Base-by-base conservation (phyloP, 2,113 vertebrate species). In the Cercocebus atys region DNA sequence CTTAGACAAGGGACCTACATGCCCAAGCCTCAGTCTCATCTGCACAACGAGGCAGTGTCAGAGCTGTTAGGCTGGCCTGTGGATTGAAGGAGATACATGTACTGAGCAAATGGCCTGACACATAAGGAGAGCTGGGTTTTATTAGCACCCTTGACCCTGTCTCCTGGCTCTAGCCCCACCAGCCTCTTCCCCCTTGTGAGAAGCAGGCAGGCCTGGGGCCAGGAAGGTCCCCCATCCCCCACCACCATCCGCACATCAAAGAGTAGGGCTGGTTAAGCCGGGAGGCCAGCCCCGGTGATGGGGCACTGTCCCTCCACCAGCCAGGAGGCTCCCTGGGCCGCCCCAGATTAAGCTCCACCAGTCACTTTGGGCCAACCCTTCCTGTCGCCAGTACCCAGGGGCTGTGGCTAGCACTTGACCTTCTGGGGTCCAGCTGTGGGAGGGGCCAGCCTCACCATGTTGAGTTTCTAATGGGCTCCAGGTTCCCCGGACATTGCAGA, bases 361-460 rank as follows among this genome's bases (percentile, higher is more conserved):
- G 20, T 10, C n/a, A 79, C 94, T 89, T 32, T 25, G 30, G 47
- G 73, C 83, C 25, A 55, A 80, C 35, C 18, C 94, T 97, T 97
- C 97, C 95, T 96, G 97, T 92, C 92, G 80, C 98, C 97, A 93
- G 95, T 38, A 82, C 95, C 95, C 97, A 94, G 96, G 43, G 2
- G 96, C 95, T 30, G 0, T 0, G 95, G 78, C 97, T 98, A 83
- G 86, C 97, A 95, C 98, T 96, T 97, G 78, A 97, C 80, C 25
- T 95, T 96, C 80, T 76, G 90, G 43, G 27, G 22, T 61, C 79
- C 50, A 45, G 30, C 61, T 40, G 27, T 82, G 89, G 76, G 83
- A 90, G 80, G 96, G 64, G 25, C 81, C 13, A 1, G 61, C 78
- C 73, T 50, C 82, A 38, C 64, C 18, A 52, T 30, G 66, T 68